These are phyloP conservation scores for Sturnira hondurensis DNA, from an alignment of 2,113 vertebrate genomes.

Conservation along the genomic window DNA sequence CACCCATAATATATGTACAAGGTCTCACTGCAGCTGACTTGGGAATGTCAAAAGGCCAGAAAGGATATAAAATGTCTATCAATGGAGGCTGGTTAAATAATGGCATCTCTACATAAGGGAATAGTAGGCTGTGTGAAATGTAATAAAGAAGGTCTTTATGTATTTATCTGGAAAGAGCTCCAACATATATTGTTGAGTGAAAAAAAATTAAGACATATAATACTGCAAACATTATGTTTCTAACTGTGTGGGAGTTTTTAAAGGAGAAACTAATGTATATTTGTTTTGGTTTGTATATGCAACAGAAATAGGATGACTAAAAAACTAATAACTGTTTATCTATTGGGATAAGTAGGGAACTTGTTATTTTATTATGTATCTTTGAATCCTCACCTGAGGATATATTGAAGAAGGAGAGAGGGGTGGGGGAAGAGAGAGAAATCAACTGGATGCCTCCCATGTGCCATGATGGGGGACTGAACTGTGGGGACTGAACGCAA, in stretches of 20 bases:
- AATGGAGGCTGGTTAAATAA: background rate
- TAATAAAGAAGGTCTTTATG: background rate
- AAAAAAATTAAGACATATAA: constrained; percentile 1
- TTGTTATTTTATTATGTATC: background rate
- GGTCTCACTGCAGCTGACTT: background rate
- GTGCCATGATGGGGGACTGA: too few relatives aligned
- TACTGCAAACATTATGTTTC: background rate
- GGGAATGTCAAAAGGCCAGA: background rate
- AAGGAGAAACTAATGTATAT: constrained; percentile 3
- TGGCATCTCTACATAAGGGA: background rate
- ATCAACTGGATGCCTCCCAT: too few relatives aligned
- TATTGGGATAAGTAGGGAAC: background rate
- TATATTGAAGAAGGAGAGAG: too few relatives aligned
- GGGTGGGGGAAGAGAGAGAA: too few relatives aligned
- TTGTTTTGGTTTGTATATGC: background rate
- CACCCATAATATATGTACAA: background rate
- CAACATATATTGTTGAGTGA: background rate
- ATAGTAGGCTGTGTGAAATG: background rate
- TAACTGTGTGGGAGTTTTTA: background rate
- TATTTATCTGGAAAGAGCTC: background rate
- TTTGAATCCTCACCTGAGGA: too few relatives aligned
- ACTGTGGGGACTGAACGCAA: too few relatives aligned
- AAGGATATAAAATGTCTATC: background rate
- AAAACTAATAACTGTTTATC: background rate
- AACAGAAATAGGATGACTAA: constrained; percentile 9